Conservation (phyloP, 1,140 invertebrate species). For the Cyrtorhinus lividipennis region DNA sequence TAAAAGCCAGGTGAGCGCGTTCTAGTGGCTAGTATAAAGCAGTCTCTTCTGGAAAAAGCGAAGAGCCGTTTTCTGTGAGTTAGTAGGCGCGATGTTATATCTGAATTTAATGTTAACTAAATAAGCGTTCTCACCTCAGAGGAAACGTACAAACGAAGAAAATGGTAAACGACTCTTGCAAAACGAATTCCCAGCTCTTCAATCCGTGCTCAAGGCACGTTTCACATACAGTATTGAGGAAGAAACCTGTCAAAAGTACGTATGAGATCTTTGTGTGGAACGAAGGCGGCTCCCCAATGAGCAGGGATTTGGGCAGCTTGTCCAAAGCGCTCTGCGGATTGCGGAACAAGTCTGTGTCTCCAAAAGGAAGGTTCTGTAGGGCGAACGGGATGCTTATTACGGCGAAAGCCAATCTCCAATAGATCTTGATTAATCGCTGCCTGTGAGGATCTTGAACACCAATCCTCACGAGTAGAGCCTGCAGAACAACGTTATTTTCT, state of each 20-base stretch:
- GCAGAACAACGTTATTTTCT: background rate
- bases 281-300: slow-evolving; percentile 1
- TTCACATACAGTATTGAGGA: slow-evolving; percentile 14
- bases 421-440: slow-evolving; percentile 4
- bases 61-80: too few species aligned
- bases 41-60: too few species aligned
- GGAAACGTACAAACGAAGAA: slow-evolving; percentile 16
- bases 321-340: background rate
- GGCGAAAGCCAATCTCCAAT: slow-evolving; percentile 15
- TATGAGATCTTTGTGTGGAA: slow-evolving; percentile 14
- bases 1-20: too few species aligned
- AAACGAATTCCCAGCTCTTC: slow-evolving; percentile 12
- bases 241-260: slow-evolving; percentile 13
- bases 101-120: too few species aligned
- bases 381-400: slow-evolving; percentile 14
- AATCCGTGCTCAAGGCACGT: slow-evolving; percentile 10
- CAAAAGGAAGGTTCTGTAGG: slow-evolving; percentile 6
- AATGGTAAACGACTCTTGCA: slow-evolving; percentile 12
- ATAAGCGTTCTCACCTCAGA: slow-evolving; percentile 13
- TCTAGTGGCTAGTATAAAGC: too few species aligned
- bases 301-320: background rate
- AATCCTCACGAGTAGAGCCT: background rate
- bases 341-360: background rate
- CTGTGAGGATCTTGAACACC: slow-evolving; percentile 6
- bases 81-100: too few species aligned